Conservation (phyloP, 92 coral and sea anemone genomes). For the Actinernus sp. region DNA sequence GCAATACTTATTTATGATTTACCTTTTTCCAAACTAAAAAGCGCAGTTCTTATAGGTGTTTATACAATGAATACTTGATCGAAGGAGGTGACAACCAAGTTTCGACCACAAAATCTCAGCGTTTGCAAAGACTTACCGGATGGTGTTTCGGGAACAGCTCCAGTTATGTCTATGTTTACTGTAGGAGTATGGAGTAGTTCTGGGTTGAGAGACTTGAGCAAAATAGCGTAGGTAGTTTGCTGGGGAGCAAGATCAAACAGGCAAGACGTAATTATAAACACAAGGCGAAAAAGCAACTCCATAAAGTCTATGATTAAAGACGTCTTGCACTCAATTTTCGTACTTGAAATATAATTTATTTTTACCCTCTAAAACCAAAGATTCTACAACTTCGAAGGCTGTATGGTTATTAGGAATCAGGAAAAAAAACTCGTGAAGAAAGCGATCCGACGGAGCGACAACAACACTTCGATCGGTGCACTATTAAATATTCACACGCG, state of each 20-base stretch:
- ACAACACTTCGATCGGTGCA: too few relatives aligned
- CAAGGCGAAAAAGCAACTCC: background rate
- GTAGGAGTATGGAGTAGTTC: conserved; percentile 51
- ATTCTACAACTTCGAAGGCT: too few relatives aligned
- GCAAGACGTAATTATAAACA: conserved; percentile 2
- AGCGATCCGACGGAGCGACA: too few relatives aligned
- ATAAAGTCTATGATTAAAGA: too few relatives aligned
- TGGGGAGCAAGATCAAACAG: conserved; percentile 16
- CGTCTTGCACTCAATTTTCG: too few relatives aligned
- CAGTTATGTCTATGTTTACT: conserved; percentile 29
- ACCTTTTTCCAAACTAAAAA: too few relatives aligned
- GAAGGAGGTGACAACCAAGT: background rate
- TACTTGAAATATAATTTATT: too few relatives aligned
- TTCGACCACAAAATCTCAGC: conserved; percentile 2
- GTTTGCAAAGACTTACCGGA: background rate
- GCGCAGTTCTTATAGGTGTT: too few relatives aligned
- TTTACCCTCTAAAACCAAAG: too few relatives aligned
- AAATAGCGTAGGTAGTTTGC: conserved; percentile 49
- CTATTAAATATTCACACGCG: too few relatives aligned
- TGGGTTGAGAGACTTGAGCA: conserved; percentile 42
- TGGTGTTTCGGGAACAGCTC: conserved; percentile 4
- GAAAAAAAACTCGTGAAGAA: too few relatives aligned
- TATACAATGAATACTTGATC: background rate
- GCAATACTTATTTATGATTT: too few relatives aligned
- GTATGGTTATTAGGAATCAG: background rate